Conservation (phyloP, 1,140 invertebrate genomes). For the Heliconius himera region DNA sequence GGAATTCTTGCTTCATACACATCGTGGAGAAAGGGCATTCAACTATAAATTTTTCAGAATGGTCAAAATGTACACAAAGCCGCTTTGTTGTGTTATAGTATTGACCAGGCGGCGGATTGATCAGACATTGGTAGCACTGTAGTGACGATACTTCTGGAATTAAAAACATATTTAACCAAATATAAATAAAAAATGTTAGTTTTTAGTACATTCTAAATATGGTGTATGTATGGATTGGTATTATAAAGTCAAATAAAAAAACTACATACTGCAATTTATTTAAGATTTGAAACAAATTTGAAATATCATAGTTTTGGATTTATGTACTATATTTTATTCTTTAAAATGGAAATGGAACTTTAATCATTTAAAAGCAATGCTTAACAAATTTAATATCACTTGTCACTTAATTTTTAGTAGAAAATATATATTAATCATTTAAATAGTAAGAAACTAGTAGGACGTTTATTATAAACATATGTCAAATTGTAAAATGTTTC, state of each 20-base stretch:
- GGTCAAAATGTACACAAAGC: constrained; percentile 88
- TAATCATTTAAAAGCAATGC: no score
- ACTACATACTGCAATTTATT: no score
- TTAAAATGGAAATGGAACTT: no score
- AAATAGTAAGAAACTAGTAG: constrained; percentile 5
- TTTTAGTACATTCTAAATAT: no score
- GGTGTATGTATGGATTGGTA: no score
- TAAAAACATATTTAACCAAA: constrained; percentile 4
- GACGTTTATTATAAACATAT: background rate
- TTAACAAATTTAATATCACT: no score
- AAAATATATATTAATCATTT: background rate
- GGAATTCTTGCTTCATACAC: constrained; percentile 88
- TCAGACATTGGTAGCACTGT: constrained; percentile 87
- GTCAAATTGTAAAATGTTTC: constrained; percentile 9
- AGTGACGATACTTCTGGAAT: constrained; percentile 68
- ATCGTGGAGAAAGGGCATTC: constrained; percentile 90
- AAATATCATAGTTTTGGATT: no score
- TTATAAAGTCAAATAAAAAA: no score
- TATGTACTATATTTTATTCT: no score
- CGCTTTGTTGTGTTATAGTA: constrained; percentile 80
- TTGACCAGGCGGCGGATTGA: constrained; percentile 78
- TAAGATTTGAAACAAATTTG: no score
- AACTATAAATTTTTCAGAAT: constrained; percentile 84
- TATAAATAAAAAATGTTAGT: no score
- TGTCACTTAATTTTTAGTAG: no score